Evolutionary conservation across 2,797 vertebrate genomes (phyloP).

Genomic region (Cygnus olor): DNA sequence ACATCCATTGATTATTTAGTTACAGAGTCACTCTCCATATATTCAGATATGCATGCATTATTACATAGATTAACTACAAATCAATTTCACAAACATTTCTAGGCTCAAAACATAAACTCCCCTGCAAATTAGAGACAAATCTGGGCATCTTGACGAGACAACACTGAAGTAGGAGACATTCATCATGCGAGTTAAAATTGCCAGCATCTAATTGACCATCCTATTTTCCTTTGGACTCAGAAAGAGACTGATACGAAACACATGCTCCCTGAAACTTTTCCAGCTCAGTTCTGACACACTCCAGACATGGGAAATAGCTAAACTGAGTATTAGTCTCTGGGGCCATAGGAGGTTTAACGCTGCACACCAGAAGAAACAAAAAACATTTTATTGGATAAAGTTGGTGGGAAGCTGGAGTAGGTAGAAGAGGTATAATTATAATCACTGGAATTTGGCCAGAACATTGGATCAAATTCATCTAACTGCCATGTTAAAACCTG

Average conservation of each 20-base stretch:
- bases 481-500: neutral
- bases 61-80: neutral
- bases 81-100: neutral
- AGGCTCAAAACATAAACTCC: neutral
- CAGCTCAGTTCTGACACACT: neutral
- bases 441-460: slow-evolving; percentile 7
- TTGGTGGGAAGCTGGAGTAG: neutral
- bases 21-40: neutral
- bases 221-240: neutral
- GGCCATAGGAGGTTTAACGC: slow-evolving; percentile 30
- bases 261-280: neutral
- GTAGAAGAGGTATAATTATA: neutral
- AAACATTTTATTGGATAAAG: slow-evolving; percentile 13
- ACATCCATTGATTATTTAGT: neutral
- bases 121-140: neutral
- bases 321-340: neutral
- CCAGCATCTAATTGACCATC: neutral
- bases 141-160: neutral
- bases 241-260: neutral
- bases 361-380: neutral
- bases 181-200: neutral
- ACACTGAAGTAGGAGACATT: neutral
- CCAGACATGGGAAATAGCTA: neutral
- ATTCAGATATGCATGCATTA: neutral
- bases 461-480: neutral